These are phyloP conservation scores for Phlogophora meticulosa DNA, from an alignment of 2,888 invertebrate genomes.

Conservation along the genomic window DNA sequence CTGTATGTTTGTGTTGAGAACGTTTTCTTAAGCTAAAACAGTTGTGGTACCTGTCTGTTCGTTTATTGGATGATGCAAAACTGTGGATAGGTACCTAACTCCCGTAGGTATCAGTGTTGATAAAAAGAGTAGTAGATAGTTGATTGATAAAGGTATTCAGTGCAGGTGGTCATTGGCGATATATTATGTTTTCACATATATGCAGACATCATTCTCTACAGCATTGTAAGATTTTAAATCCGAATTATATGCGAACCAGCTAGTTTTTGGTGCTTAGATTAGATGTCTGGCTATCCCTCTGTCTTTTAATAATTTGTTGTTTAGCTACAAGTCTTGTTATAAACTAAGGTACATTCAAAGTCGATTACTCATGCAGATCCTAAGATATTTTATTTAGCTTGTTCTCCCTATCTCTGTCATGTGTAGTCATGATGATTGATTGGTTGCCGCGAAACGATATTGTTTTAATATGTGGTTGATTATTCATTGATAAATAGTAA, in stretches of 20 bases:
- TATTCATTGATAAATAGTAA: constrained; percentile 1
- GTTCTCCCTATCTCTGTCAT: constrained; percentile 15
- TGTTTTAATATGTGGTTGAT: constrained; percentile 4
- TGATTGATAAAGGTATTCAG: constrained; percentile 11
- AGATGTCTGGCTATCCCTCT: neutral
- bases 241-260: neutral
- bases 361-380: constrained; percentile 24
- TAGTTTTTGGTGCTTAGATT: no score
- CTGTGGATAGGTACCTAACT: neutral
- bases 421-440: constrained; percentile 32
- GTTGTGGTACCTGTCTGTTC: no score
- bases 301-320: constrained; percentile 9
- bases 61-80: neutral
- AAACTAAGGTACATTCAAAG: constrained; percentile 13
- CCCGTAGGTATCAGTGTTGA: constrained; percentile 17
- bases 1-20: no score
- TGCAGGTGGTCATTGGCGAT: constrained; percentile 17
- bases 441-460: constrained; percentile 13
- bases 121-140: constrained; percentile 33
- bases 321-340: constrained; percentile 6
- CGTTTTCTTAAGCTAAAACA: no score
- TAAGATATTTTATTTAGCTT: constrained; percentile 16
- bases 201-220: neutral
- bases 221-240: no score
- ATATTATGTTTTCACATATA: constrained; percentile 15